Conservation (phyloP, 2,113 vertebrate species). For the Otolemur garnettii region DNA sequence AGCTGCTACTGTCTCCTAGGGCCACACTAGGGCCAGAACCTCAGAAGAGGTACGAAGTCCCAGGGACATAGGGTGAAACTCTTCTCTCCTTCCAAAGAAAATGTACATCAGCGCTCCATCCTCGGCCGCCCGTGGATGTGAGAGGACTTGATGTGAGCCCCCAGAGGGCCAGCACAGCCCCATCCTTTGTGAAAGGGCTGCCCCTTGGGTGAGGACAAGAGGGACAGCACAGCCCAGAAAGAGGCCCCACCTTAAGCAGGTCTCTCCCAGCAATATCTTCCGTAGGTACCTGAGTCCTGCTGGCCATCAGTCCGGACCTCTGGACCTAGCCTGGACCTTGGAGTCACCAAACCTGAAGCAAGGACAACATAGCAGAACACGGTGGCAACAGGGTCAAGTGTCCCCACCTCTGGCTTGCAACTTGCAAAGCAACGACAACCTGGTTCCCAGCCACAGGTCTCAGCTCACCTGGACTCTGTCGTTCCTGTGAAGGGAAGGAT, state of each 20-base stretch:
- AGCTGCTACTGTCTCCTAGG: background rate
- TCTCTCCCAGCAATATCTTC: background rate
- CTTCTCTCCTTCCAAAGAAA: background rate
- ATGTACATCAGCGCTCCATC: background rate
- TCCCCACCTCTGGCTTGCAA: too few species aligned
- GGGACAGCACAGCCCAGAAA: background rate
- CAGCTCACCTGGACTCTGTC: background rate
- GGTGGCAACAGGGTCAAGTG: fast-evolving
- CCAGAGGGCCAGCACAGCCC: background rate
- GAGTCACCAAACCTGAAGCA: fast-evolving
- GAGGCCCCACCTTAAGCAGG: background rate
- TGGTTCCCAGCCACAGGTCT: background rate
- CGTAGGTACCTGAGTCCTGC: background rate
- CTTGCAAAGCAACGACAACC: too few species aligned
- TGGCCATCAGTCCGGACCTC: background rate
- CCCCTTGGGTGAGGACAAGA: background rate
- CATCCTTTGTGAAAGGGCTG: background rate
- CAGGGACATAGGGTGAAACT: fast-evolving
- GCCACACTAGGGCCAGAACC: background rate
- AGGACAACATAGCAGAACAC: fast-evolving
- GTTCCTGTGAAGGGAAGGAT: background rate
- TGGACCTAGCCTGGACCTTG: fast-evolving
- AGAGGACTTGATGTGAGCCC: background rate
- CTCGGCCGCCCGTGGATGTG: too few species aligned
- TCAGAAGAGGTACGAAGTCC: background rate